These are phyloP conservation scores for Forbesichthys papilliferus DNA, from an alignment of 2,113 vertebrate species.

Conservation along the genomic window DNA sequence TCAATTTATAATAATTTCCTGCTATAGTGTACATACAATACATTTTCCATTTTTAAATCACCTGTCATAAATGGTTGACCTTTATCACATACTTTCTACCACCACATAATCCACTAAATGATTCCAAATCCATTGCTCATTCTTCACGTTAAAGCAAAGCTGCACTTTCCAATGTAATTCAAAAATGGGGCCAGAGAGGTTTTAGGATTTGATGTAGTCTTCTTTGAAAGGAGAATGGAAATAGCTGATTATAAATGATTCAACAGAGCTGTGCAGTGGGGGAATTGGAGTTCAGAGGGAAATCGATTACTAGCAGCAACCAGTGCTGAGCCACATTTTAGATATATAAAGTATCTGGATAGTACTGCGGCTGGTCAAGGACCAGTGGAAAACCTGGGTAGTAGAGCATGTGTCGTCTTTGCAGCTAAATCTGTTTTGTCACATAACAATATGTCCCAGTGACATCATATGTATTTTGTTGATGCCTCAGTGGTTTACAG, in stretches of 20 bases:
- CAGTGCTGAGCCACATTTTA: not conserved
- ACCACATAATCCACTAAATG: too few relatives aligned
- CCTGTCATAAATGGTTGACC: too few relatives aligned
- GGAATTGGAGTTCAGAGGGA: slow-evolving; percentile 1
- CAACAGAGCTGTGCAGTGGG: slow-evolving; percentile 25
- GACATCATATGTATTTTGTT: not conserved
- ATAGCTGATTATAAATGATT: slow-evolving; percentile 42
- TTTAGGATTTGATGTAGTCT: not conserved
- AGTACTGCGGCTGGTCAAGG: too few relatives aligned
- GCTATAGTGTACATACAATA: too few relatives aligned
- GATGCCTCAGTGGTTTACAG: not conserved
- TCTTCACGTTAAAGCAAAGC: too few relatives aligned
- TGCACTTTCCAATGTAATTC: not conserved
- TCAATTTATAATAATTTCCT: too few relatives aligned
- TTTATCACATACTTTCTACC: too few relatives aligned
- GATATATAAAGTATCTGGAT: not conserved
- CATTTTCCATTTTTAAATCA: too few relatives aligned
- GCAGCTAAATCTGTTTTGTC: not conserved
- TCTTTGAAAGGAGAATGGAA: slow-evolving; percentile 13
- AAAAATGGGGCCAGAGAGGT: not conserved
- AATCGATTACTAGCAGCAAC: slow-evolving; percentile 30
- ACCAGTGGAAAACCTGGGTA: too few relatives aligned
- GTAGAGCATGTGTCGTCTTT: not conserved
- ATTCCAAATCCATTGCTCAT: too few relatives aligned
- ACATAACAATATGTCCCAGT: not conserved